phyloP scores from a whole-genome alignment of 2,113 vertebrate species.

The Dipodomys stephensi region DNA sequence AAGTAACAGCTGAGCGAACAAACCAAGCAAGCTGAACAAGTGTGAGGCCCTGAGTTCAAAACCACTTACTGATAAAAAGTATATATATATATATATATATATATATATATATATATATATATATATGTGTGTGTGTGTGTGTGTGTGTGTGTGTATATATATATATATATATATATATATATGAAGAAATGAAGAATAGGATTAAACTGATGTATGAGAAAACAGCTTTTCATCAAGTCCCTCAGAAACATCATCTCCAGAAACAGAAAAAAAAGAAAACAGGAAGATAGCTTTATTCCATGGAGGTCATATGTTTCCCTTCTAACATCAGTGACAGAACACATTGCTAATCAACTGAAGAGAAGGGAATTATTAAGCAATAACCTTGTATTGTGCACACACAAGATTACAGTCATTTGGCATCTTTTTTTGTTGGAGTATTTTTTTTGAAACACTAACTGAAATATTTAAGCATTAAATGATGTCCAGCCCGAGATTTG shows the following conservation, averaged over 20 bases:
- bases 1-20: no score
- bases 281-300: not conserved
- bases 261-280: not conserved
- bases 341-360: not conserved
- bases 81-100: no score
- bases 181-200: not conserved
- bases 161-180: no score
- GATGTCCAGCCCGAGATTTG: not conserved
- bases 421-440: not conserved
- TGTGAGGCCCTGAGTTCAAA: no score
- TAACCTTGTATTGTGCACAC: not conserved
- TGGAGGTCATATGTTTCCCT: constrained; percentile 5
- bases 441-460: not conserved
- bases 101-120: no score
- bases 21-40: no score
- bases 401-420: not conserved
- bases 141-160: no score
- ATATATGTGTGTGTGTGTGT: no score
- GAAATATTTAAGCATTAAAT: constrained; percentile 43
- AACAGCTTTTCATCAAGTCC: not conserved
- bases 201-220: not conserved
- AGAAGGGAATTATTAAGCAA: not conserved
- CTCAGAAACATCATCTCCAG: not conserved
- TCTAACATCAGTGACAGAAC: not conserved
- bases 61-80: no score